Evolutionary conservation across 2,113 vertebrate genomes (phyloP).

Genomic region (Nothocercus nigrocapillus): DNA sequence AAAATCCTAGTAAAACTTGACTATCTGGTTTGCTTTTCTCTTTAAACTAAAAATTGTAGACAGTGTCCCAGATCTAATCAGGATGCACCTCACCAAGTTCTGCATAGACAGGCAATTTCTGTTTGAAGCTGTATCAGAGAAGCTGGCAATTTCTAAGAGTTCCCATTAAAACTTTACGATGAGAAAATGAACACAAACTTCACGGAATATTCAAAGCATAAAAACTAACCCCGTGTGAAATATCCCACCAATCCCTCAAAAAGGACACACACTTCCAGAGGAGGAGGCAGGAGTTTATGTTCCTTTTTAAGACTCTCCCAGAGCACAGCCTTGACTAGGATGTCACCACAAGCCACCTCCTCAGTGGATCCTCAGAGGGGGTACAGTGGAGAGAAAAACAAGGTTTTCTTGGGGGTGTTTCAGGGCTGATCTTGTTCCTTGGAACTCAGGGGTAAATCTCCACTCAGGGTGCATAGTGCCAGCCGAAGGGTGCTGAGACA

Average conservation of each 20-base stretch:
- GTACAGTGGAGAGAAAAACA: background rate
- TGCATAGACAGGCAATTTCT: constrained; percentile 52
- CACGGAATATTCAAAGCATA: constrained; percentile 46
- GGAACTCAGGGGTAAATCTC: background rate
- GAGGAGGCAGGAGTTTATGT: constrained; percentile 52
- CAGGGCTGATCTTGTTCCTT: background rate
- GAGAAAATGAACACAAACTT: constrained; percentile 48
- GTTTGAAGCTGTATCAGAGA: constrained; percentile 15
- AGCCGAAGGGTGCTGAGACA: background rate
- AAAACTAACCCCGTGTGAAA: constrained; percentile 64
- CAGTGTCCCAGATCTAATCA: background rate
- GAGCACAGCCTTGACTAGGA: background rate
- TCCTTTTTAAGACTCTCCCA: constrained; percentile 42
- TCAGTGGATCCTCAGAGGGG: background rate
- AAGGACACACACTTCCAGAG: background rate
- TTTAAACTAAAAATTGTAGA: background rate
- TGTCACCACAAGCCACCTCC: background rate
- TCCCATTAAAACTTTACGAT: constrained; percentile 67
- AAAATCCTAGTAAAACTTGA: constrained; percentile 31
- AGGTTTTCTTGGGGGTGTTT: constrained; percentile 19
- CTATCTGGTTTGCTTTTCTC: constrained; percentile 26
- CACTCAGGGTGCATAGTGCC: accelerated
- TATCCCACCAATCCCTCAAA: background rate
- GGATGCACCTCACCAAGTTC: constrained; percentile 53
- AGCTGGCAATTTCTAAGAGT: constrained; percentile 38